Conservation (phyloP, 2,888 invertebrate species). For the Mythimna vitellina region DNA sequence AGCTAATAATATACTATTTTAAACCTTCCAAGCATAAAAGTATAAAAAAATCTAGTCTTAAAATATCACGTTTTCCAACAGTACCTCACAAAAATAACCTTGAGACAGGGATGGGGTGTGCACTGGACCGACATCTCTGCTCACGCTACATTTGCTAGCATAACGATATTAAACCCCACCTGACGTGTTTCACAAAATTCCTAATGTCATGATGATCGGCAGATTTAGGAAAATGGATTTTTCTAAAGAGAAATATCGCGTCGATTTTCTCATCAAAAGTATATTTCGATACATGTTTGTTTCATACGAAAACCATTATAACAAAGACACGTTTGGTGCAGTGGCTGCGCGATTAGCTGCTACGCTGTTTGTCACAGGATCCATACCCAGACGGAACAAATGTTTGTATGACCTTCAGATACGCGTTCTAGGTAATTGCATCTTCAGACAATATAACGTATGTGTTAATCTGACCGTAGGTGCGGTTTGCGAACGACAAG, state of each 20-base stretch:
- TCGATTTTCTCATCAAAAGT: not conserved
- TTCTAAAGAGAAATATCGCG: not conserved
- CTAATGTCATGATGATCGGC: conserved; percentile 24
- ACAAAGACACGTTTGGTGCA: too few species aligned
- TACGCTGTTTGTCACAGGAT: too few species aligned
- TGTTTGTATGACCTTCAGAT: too few species aligned
- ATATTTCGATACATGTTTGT: not conserved
- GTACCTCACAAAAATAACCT: conserved; percentile 51
- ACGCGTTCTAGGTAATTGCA: too few species aligned
- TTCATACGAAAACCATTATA: not conserved
- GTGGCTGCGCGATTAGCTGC: too few species aligned
- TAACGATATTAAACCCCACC: conserved; percentile 55
- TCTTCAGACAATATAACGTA: too few species aligned
- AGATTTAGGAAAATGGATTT: conserved; percentile 6
- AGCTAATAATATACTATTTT: not conserved
- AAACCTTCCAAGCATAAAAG: not conserved
- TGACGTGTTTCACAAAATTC: conserved; percentile 33
- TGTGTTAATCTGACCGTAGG: too few species aligned
- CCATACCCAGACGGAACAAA: too few species aligned
- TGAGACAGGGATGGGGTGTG: conserved; percentile 39
- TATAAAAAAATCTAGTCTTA: not conserved
- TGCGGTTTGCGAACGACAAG: too few species aligned
- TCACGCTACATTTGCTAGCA: conserved; percentile 60
- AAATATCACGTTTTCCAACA: conserved; percentile 26
- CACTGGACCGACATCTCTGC: conserved; percentile 55